Base-by-base conservation (phyloP, 2,797 vertebrate genomes). In the Numenius phaeopus region DNA sequence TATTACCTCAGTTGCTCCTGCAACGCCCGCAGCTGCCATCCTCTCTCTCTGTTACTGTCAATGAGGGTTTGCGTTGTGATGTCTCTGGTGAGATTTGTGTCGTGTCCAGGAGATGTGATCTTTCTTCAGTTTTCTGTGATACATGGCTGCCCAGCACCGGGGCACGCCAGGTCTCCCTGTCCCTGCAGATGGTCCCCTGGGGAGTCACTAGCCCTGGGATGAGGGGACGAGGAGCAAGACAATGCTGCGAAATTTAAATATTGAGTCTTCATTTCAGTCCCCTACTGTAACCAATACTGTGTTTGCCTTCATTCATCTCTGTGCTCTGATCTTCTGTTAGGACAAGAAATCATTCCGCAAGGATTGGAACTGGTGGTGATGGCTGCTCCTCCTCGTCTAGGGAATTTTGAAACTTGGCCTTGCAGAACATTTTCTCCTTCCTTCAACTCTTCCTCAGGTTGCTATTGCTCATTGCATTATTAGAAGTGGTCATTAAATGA, bases 101-200 rank as follows among this genome's bases (percentile, higher is more conserved):
- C 44, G 12, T 0, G 0, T 57, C 67, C 59, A 32, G 15, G 23
- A 81, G 11, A 83, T 30, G 12, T 32, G 42, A 4, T 20, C 18
- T 46, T 55, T 73, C 30, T 87, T 10, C 39, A 23, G 2, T 81
- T 88, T 91, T 4, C 29, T 0, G 0, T 30, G 24, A 17, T 14
- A 58, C 19, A 17, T 7, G 47, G 11, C 46, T 27, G 42, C 19
- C 50, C 54, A n/a, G 46, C 42, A 9, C 8, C 3, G 1, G 11
- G 10, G 16, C 5, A 0, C 1, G 0, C n/a, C 23, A 24, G n/a
- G 18, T 17, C 46, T 49, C 39, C 18, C 2, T n/a, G 42, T 29
- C 44, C 44, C n/a, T n/a, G 20, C 1, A 3, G 30, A 37, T 58
- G 14, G 16, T 46, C 16, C 49, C 10, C 29, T 54, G 21, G 4